Conservation (phyloP, 2,888 invertebrate species). For the Ennomos fuscantarius region DNA sequence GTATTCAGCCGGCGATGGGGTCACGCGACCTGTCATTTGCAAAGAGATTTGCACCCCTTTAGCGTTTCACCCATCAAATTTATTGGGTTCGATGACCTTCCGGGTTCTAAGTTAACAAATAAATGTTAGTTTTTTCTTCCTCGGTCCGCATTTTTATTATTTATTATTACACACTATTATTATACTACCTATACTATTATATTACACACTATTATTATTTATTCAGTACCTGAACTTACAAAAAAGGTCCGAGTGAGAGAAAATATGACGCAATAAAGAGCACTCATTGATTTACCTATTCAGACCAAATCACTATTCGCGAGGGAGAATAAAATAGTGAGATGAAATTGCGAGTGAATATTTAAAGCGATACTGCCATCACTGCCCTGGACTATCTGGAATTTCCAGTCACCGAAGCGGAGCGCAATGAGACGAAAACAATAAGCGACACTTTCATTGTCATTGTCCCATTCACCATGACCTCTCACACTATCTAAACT, state of each 20-base stretch:
- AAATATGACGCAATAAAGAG: conserved; percentile 51
- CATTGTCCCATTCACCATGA: conserved; percentile 44
- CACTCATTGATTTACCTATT: conserved; percentile 57
- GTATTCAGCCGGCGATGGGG: conserved; percentile 51
- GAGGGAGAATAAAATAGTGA: conserved; percentile 53
- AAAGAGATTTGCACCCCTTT: conserved; percentile 69
- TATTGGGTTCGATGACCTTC: conserved; percentile 56
- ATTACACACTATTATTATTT: too few species aligned
- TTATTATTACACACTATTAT: too few species aligned
- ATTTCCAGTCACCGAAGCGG: conserved; percentile 72
- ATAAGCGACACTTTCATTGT: conserved; percentile 55
- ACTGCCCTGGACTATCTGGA: conserved; percentile 61
- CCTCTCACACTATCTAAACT: conserved; percentile 3
- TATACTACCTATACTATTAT: too few species aligned
- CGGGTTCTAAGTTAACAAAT: conserved; percentile 51
- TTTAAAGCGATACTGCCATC: conserved; percentile 50
- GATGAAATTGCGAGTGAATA: conserved; percentile 54
- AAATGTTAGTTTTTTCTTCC: conserved; percentile 50
- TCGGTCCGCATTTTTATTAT: conserved; percentile 17
- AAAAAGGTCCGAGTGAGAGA: conserved; percentile 45
- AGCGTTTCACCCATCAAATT: conserved; percentile 69
- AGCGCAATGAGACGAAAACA: conserved; percentile 56
- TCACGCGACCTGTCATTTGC: conserved; percentile 74
- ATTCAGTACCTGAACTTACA: neutral
- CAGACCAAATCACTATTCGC: conserved; percentile 49